phyloP scores from a whole-genome alignment of 37 sponge, comb jelly and placozoan genomes.

The Haliclona indistincta region DNA sequence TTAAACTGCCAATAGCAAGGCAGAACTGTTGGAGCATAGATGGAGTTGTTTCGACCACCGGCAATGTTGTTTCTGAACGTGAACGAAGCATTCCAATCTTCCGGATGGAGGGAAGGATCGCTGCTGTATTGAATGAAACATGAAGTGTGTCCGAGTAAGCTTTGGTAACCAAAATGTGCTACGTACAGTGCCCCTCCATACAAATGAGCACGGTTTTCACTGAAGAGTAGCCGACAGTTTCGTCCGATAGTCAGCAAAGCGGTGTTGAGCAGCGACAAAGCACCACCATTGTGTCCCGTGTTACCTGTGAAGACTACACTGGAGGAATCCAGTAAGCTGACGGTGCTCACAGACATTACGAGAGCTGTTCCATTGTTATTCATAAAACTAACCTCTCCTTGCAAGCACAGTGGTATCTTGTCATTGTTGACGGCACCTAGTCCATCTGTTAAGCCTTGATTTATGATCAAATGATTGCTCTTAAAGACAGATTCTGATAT shows the following conservation, averaged over 20 bases:
- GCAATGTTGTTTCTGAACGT: constrained; percentile 43
- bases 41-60: constrained; percentile 5
- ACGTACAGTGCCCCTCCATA: constrained; percentile 71
- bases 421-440: constrained; percentile 46
- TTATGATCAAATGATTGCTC: neutral
- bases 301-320: constrained; percentile 24
- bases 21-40: constrained; percentile 62
- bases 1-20: constrained; percentile 43
- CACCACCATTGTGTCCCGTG: constrained; percentile 59
- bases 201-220: constrained; percentile 41
- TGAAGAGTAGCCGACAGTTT: constrained; percentile 3
- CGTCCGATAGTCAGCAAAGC: constrained; percentile 29
- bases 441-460: constrained; percentile 35
- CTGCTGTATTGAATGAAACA: constrained; percentile 61
- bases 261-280: constrained; percentile 48
- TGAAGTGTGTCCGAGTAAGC: constrained; percentile 51
- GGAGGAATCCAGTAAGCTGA: constrained; percentile 4
- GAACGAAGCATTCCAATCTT: constrained; percentile 46
- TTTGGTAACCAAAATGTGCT: constrained; percentile 34
- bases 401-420: constrained; percentile 30
- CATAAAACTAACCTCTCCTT: constrained; percentile 2
- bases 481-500: neutral
- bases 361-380: constrained; percentile 49
- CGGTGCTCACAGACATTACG: constrained; percentile 14
- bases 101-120: constrained; percentile 3